Base-by-base conservation (phyloP, 2,888 invertebrate genomes). In the Drosophila paranaensis region DNA sequence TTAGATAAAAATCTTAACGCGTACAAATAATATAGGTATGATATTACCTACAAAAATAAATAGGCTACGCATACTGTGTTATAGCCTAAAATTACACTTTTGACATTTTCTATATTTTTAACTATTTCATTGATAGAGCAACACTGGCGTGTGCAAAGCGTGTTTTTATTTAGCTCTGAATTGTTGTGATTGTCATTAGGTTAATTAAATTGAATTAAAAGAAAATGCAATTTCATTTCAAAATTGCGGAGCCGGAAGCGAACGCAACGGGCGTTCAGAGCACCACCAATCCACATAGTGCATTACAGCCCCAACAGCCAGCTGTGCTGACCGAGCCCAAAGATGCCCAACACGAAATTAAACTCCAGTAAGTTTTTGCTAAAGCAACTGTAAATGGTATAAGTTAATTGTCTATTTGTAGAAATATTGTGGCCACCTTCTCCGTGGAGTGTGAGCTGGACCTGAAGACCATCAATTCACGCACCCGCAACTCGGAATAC, bases 391-490 rank as follows among this genome's bases (percentile, higher is more conserved):
- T 35, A 20, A 50, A 20, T 10, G 14, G 2, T 25, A 10, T n/a
- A 16, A n/a, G 2, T 1, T 20, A 57, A 25, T 1, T 13, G 1
- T n/a, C 14, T 35, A 27, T 8, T 66, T 75, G 8, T 62, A 96
- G 96, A 90, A 97, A 97, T 91, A 96, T 97, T 90, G 97, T 97
- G 1, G 95, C 96, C 30, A 97, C 97, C 8, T 96, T 97, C 0
- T 95, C 95, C 85, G 93, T 97, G 71, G 95, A 95, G 20, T 96
- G 96, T 90, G 95, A 95, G 89, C 92, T 97, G 64, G 95, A 96
- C 88, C 93, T 97, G 40, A 94, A 95, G 83, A 94, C 95, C 68
- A 96, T 97, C 64, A 97, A 97, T 90, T 95, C 95, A 71, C 94
- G 96, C 58, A 97, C 97, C 5, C 94, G 97, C 75, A 97, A 96